Evolutionary conservation across 2,888 invertebrate species (phyloP).

Genomic region (Chymomyza amoena): DNA sequence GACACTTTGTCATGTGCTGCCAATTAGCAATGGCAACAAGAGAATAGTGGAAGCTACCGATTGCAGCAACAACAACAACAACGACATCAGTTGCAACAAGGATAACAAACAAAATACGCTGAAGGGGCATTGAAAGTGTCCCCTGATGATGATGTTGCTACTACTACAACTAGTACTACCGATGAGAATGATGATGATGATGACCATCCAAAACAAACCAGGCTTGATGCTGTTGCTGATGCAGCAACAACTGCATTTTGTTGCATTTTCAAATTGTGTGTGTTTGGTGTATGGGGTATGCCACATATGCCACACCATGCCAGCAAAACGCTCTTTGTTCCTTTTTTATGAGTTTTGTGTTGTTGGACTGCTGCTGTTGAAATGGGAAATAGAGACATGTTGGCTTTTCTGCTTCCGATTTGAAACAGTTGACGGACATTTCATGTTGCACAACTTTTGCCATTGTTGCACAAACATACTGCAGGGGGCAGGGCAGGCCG

Average conservation of each 20-base stretch:
- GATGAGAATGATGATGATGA: constrained; percentile 21
- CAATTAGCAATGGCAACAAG: constrained; percentile 55
- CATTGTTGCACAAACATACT: constrained; percentile 58
- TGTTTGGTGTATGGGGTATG: no score
- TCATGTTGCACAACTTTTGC: constrained; percentile 36
- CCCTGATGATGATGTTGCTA: no score
- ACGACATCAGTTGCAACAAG: no score
- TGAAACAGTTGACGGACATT: constrained; percentile 50
- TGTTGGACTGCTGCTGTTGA: constrained; percentile 41
- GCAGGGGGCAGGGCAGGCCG: background rate
- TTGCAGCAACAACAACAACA: background rate
- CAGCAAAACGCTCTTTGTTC: constrained; percentile 46
- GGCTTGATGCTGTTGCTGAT: constrained; percentile 18
- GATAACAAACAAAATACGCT: constrained; percentile 7
- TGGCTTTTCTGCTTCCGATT: constrained; percentile 68
- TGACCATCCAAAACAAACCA: constrained; percentile 17
- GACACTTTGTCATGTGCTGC: constrained; percentile 71
- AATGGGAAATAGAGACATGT: constrained; percentile 71
- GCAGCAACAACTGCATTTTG: constrained; percentile 47
- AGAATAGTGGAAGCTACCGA: constrained; percentile 42
- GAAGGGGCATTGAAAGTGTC: background rate
- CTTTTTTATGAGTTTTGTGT: constrained; percentile 65
- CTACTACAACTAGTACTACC: no score
- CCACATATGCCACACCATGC: background rate
- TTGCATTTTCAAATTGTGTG: constrained; percentile 44